A percentile compares a stretch with the other conserved stretches of the same genome.
Evolutionary conservation across 2,888 invertebrate species (phyloP).

Genomic region (Sepiola atlantica): DNA sequence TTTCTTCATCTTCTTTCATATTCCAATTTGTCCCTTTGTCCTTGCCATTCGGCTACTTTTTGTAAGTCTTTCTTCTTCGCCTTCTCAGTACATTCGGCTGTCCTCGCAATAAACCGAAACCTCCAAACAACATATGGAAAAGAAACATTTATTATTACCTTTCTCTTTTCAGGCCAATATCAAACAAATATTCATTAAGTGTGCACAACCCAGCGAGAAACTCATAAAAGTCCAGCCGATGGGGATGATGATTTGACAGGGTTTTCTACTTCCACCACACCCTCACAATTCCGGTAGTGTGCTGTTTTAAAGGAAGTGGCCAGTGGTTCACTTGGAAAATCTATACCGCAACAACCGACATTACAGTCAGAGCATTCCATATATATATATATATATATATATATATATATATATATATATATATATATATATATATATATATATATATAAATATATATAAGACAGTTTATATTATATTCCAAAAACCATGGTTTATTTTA

Average conservation of each 20-base stretch:
- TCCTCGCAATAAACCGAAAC: not conserved
- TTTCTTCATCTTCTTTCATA: not conserved
- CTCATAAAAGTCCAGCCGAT: no score
- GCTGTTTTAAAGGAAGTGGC: not conserved
- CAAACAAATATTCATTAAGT: constrained; percentile 2
- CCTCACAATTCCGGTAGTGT: no score
- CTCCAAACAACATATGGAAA: not conserved
- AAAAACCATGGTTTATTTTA: no score
- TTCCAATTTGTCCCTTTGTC: not conserved
- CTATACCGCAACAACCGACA: not conserved
- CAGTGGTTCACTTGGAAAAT: not conserved
- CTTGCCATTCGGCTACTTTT: not conserved
- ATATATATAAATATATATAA: no score
- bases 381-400: no score
- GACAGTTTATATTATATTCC: no score
- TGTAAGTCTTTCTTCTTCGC: not conserved
- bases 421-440: no score
- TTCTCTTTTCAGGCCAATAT: not conserved
- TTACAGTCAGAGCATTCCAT: not conserved
- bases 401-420: no score
- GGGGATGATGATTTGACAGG: no score
- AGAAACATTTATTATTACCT: not conserved
- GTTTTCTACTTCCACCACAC: no score
- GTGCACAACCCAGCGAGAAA: not conserved
- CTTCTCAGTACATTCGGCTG: not conserved